Conservation (phyloP, 2,888 invertebrate species). For the Nomada flava region DNA sequence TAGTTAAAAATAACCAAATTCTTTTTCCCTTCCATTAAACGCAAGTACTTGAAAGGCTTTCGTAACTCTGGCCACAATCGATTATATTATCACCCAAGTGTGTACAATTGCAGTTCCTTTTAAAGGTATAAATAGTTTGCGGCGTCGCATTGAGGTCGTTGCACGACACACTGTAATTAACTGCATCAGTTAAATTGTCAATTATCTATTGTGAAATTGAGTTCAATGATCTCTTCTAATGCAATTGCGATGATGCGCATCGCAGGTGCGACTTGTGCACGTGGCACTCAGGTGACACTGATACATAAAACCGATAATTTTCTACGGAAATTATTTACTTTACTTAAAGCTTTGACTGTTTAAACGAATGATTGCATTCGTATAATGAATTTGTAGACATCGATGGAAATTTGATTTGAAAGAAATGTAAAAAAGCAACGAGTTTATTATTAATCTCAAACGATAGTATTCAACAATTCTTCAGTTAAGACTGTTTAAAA, state of each 20-base stretch:
- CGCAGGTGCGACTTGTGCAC: slow-evolving; percentile 52
- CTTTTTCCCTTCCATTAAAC: no score
- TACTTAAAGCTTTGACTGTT: not conserved
- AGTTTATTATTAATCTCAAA: no score
- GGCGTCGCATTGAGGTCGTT: slow-evolving; percentile 50
- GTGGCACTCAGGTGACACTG: not conserved
- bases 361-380: not conserved
- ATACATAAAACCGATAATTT: not conserved
- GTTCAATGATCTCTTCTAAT: slow-evolving; percentile 63
- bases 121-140: slow-evolving; percentile 40
- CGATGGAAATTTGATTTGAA: no score
- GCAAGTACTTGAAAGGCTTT: no score
- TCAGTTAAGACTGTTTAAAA: no score
- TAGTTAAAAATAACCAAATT: no score
- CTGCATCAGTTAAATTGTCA: slow-evolving; percentile 61
- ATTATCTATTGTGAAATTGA: slow-evolving; percentile 65
- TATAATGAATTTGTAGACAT: no score
- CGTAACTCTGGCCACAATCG: no score
- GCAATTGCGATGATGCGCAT: slow-evolving; percentile 51
- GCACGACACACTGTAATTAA: slow-evolving; percentile 52
- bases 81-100: not conserved
- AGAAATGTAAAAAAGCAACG: no score
- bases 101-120: not conserved
- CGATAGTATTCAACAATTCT: no score
- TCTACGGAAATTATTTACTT: not conserved